A percentile compares a stretch with the other conserved stretches of the same genome.
Conservation (phyloP, 1,140 invertebrate species). For the Drosophila arizonae region DNA sequence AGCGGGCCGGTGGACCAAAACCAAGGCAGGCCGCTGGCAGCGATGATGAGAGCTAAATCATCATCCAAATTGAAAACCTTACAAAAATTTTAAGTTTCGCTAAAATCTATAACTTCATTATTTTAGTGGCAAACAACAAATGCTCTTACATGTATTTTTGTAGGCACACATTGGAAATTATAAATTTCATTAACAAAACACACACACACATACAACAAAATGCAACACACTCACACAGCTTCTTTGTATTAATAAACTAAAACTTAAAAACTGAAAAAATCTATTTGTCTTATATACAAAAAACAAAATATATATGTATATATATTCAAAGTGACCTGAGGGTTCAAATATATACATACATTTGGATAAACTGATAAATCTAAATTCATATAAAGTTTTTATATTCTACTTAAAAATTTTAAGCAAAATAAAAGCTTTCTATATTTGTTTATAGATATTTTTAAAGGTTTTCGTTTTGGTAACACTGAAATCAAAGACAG, state of each 20-base stretch:
- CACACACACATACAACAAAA: constrained; percentile 15
- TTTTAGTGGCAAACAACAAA: constrained; percentile 30
- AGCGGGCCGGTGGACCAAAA: constrained; percentile 97
- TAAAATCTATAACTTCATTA: constrained; percentile 53
- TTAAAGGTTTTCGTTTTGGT: too few species aligned
- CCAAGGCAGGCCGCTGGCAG: constrained; percentile 83
- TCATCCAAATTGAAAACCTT: not conserved
- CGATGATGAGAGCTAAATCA: constrained; percentile 78
- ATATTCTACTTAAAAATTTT: too few species aligned
- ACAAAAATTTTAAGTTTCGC: not conserved
- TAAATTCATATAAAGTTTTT: too few species aligned
- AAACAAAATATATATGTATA: too few species aligned
- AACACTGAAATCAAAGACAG: constrained; percentile 25
- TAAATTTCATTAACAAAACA: constrained; percentile 73
- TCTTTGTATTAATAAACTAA: constrained; percentile 80
- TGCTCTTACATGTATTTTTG: constrained; percentile 57
- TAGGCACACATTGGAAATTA: constrained; percentile 55
- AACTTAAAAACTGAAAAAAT: constrained; percentile 54
- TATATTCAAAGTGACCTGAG: too few species aligned
- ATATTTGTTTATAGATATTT: not conserved
- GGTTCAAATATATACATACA: too few species aligned
- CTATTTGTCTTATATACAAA: not conserved
- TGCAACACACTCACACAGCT: constrained; percentile 54
- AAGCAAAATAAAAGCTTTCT: too few species aligned
- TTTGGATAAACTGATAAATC: too few species aligned